Evolutionary conservation across 2,113 vertebrate species (phyloP).

Genomic region (Xiphophorus hellerii): DNA sequence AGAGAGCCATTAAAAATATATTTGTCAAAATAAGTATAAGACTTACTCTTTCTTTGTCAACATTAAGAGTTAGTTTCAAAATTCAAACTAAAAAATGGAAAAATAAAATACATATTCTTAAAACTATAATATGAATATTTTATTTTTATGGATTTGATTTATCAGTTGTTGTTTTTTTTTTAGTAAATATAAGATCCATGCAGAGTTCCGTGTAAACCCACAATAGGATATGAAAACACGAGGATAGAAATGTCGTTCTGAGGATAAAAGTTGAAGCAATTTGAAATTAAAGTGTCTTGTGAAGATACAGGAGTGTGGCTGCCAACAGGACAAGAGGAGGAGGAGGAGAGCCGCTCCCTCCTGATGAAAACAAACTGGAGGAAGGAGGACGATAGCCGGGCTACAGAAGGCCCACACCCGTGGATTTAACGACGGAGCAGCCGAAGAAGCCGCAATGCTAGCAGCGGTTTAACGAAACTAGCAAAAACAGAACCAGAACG

Average conservation of each 20-base stretch:
- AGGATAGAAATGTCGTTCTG: background rate
- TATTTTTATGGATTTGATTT: background rate
- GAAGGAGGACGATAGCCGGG: conserved; percentile 24
- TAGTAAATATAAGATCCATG: background rate
- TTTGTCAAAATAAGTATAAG: background rate
- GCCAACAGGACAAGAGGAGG: conserved; percentile 6
- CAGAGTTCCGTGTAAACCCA: background rate
- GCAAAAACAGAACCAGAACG: background rate
- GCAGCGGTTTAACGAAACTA: background rate
- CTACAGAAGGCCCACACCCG: conserved; percentile 16
- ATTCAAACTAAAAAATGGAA: background rate
- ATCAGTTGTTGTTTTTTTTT: too few species aligned
- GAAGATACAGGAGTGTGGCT: background rate
- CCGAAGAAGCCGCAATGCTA: background rate
- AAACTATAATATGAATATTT: background rate
- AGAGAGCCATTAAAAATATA: background rate
- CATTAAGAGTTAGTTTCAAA: background rate
- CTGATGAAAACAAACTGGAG: conserved; percentile 54
- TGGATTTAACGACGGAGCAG: background rate
- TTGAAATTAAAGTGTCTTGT: background rate
- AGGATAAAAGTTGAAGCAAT: background rate
- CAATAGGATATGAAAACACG: too few species aligned
- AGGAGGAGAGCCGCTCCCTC: conserved; percentile 63
- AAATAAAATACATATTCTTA: background rate
- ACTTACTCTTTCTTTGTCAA: background rate